Evolutionary conservation across 2,113 vertebrate genomes (phyloP).

Genomic region (Gyps fulvus): DNA sequence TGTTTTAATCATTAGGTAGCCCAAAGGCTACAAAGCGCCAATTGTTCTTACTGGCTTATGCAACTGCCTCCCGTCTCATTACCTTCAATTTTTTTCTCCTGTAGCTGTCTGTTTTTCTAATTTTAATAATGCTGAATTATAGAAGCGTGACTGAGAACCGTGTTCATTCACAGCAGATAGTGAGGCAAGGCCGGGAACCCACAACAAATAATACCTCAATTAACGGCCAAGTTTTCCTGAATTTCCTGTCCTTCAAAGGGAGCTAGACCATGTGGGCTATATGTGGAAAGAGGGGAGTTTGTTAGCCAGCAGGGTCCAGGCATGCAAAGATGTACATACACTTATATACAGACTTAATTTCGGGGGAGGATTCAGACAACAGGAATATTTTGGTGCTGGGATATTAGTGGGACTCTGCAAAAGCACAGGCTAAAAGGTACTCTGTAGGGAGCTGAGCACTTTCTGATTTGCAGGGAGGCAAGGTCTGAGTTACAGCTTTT

Average conservation of each 20-base stretch:
- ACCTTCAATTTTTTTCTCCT: conserved; percentile 33
- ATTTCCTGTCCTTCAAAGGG: not conserved
- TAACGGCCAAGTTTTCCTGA: not conserved
- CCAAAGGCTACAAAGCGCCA: conserved; percentile 8
- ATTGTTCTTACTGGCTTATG: conserved; percentile 50
- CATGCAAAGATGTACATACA: not conserved
- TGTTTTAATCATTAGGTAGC: conserved; percentile 57
- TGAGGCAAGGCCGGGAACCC: not conserved
- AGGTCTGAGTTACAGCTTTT: not conserved
- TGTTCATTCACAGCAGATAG: not conserved
- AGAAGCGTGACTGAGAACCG: conserved; percentile 41
- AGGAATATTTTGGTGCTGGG: not conserved
- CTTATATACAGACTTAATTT: not conserved
- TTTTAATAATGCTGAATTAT: conserved; percentile 43
- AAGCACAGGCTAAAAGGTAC: not conserved
- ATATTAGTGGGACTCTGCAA: not conserved
- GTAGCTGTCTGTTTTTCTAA: conserved; percentile 46
- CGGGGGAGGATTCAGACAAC: not conserved
- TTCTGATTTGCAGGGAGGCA: not conserved
- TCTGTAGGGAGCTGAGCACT: not conserved
- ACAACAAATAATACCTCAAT: conserved; percentile 46
- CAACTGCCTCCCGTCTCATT: conserved; percentile 52
- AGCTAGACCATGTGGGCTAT: not conserved
- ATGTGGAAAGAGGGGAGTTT: not conserved
- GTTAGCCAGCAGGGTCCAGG: not conserved